Evolutionary conservation across 2,797 vertebrate genomes (phyloP).

Genomic region (Limosa lapponica): DNA sequence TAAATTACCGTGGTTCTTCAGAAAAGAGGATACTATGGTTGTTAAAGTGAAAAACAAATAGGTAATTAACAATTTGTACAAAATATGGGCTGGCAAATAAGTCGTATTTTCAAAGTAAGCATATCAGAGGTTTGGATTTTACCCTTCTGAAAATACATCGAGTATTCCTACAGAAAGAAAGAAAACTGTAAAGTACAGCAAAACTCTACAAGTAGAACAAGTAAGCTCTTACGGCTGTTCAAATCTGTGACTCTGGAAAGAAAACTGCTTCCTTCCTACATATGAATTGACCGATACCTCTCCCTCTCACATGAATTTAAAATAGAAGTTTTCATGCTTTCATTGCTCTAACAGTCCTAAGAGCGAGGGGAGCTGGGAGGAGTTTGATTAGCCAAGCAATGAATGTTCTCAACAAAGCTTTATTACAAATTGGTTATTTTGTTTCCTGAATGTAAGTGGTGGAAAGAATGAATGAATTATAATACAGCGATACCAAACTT

Average conservation of each 20-base stretch:
- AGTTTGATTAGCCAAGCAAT: background rate
- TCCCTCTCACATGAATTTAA: background rate
- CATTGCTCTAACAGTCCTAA: background rate
- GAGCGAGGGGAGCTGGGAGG: background rate
- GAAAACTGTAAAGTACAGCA: background rate
- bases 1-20: background rate
- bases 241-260: background rate
- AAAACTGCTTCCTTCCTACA: background rate
- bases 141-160: background rate
- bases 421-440: background rate
- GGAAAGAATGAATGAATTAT: background rate
- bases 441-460: background rate
- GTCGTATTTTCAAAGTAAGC: background rate
- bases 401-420: background rate
- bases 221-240: background rate
- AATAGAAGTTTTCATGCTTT: background rate
- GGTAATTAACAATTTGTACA: background rate
- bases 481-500: background rate
- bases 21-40: background rate
- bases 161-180: background rate
- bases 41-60: background rate
- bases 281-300: background rate
- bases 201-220: background rate
- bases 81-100: background rate
- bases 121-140: background rate